phyloP scores from a whole-genome alignment of 2,113 vertebrate species.

The Desmodus rotundus region DNA sequence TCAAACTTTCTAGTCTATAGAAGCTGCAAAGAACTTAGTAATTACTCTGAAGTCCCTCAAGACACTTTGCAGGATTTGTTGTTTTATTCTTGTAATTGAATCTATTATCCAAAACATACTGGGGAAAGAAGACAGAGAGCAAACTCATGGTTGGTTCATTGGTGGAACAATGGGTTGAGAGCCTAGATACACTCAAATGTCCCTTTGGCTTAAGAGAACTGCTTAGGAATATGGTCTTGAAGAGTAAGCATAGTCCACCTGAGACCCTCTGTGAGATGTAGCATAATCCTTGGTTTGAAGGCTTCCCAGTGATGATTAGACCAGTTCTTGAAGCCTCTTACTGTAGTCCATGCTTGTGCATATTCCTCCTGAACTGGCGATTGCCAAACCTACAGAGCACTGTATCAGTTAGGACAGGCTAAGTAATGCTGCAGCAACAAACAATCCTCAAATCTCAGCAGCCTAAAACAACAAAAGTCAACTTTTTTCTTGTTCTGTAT shows the following conservation, averaged over 20 bases:
- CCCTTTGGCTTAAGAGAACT: background rate
- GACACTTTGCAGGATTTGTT: background rate
- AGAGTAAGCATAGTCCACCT: background rate
- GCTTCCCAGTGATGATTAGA: background rate
- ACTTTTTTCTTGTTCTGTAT: background rate
- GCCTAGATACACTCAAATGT: background rate
- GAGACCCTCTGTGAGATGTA: background rate
- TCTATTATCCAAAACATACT: background rate
- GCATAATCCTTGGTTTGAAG: background rate
- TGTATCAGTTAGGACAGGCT: background rate
- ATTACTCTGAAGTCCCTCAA: background rate
- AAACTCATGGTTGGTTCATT: background rate
- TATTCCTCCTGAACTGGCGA: background rate
- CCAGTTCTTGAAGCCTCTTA: background rate
- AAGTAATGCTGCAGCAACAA: background rate
- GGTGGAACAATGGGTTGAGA: background rate
- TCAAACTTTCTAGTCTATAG: background rate
- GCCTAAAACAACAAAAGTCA: background rate
- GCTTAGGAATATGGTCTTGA: background rate
- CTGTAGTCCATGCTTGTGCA: background rate
- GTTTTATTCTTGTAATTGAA: background rate
- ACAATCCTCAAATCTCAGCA: background rate
- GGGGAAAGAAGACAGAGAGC: background rate
- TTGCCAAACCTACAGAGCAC: background rate
- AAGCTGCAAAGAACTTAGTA: background rate